phyloP scores from a whole-genome alignment of 2,888 invertebrate species.

The Notocelia uddmanniana region DNA sequence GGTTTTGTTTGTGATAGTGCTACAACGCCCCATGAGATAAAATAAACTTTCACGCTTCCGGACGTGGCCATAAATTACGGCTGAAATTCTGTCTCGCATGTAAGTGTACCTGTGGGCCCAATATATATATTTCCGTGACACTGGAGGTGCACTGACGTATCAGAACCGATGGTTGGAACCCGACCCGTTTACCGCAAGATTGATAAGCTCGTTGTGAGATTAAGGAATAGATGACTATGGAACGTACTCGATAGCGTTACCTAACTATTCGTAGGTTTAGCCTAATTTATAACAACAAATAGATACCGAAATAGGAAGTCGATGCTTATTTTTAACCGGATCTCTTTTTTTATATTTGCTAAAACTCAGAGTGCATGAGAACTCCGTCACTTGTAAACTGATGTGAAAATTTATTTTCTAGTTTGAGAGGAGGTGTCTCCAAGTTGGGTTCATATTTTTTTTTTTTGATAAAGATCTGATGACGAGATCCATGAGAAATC shows the following conservation, averaged over 20 bases:
- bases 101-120: not conserved
- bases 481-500: too few relatives aligned
- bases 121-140: not conserved
- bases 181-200: constrained; percentile 22
- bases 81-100: not conserved
- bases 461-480: too few relatives aligned
- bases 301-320: too few relatives aligned
- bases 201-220: constrained; percentile 21
- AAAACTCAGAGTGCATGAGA: too few relatives aligned
- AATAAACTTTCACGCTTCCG: not conserved
- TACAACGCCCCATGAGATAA: not conserved
- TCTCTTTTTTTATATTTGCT: too few relatives aligned
- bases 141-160: not conserved
- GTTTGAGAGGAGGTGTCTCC: too few relatives aligned
- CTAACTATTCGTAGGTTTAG: too few relatives aligned
- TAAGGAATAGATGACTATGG: constrained; percentile 8
- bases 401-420: too few relatives aligned
- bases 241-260: not conserved
- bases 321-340: too few relatives aligned
- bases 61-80: constrained; percentile 2
- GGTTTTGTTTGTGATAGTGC: not conserved
- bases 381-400: too few relatives aligned
- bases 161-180: constrained; percentile 23
- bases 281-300: not conserved
- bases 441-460: too few relatives aligned